phyloP scores from a whole-genome alignment of 2,113 vertebrate genomes.

The Ondatra zibethicus region DNA sequence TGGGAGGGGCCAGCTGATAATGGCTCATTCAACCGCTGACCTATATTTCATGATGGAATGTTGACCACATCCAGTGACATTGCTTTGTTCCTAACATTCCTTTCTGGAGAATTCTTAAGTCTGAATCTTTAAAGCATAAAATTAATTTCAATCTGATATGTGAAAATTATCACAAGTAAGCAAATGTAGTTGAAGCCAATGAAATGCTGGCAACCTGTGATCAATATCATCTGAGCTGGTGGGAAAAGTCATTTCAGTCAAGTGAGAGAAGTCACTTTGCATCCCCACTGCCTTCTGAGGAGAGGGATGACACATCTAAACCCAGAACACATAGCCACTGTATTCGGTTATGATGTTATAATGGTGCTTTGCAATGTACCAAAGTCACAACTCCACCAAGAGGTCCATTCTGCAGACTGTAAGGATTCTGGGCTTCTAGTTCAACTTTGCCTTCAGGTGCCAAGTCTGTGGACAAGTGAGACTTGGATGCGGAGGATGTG shows the following conservation, averaged over 20 bases:
- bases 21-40: background rate
- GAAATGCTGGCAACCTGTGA: background rate
- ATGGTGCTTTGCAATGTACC: background rate
- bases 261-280: background rate
- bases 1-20: background rate
- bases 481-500: background rate
- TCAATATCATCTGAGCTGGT: background rate
- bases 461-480: background rate
- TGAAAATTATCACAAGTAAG: background rate
- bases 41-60: background rate
- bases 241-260: background rate
- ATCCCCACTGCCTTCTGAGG: background rate
- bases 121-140: slow-evolving; percentile 13
- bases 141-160: background rate
- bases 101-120: background rate
- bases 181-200: background rate
- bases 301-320: background rate
- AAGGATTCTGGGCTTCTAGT: background rate
- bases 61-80: background rate
- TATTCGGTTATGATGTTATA: background rate
- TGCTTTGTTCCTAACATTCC: background rate
- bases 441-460: background rate
- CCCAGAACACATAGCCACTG: background rate
- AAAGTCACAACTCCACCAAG: background rate
- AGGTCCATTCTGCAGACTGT: background rate